phyloP scores from a whole-genome alignment of 2,797 vertebrate species.

The Mormyrus hasselquistii region DNA sequence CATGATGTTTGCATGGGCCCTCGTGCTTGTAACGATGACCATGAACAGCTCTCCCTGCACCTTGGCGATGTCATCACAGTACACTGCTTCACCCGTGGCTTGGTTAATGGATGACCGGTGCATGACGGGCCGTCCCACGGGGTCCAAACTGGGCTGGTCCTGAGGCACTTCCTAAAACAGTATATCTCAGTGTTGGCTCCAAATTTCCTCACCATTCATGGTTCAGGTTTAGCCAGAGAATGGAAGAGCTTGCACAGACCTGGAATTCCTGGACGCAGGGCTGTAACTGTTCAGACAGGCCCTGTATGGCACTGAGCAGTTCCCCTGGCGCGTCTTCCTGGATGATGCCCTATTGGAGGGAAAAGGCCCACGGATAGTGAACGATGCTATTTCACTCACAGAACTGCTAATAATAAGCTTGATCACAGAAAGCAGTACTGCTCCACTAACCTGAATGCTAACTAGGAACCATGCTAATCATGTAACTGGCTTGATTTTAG shows the following conservation, averaged over 20 bases:
- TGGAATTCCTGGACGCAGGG: constrained; percentile 57
- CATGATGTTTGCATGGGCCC: constrained; percentile 78
- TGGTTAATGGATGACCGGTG: constrained; percentile 79
- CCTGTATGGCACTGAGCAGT: constrained; percentile 35
- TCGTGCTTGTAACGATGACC: constrained; percentile 74
- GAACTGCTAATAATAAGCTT: not conserved
- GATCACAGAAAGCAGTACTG: not conserved
- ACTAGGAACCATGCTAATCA: not conserved
- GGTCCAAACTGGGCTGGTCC: constrained; percentile 64
- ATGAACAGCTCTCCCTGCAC: constrained; percentile 75
- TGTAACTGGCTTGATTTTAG: not conserved
- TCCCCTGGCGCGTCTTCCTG: constrained; percentile 36
- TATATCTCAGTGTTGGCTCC: not conserved
- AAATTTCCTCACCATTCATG: not conserved
- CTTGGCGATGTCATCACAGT: constrained; percentile 77
- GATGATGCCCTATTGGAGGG: constrained; percentile 40
- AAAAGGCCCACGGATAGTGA: not conserved
- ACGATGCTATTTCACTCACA: not conserved
- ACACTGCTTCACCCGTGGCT: constrained; percentile 79
- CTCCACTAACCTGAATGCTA: not conserved
- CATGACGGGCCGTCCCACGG: constrained; percentile 75
- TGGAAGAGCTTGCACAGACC: constrained; percentile 38
- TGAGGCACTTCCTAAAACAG: constrained; percentile 47
- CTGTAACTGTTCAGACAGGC: constrained; percentile 52
- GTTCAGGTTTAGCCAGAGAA: not conserved